Evolutionary conservation across 2,797 vertebrate species (phyloP), one percentile per base, ranked within the genome.

Genomic region (Chromis chromis): DNA sequence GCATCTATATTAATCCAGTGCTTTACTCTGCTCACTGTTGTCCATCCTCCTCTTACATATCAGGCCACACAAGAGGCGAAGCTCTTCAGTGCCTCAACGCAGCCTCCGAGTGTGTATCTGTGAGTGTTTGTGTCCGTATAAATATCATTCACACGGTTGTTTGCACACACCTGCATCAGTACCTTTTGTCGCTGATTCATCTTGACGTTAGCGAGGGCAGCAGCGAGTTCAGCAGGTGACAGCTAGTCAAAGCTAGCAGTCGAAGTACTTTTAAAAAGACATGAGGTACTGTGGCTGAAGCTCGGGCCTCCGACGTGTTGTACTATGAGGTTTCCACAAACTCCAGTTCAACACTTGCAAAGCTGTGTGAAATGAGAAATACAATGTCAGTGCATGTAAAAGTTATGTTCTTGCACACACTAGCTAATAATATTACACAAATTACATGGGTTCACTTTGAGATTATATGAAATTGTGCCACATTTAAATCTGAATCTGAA

Each of bases 1-100:
- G 83, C 76, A 72, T 70, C 69, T 81, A 62, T 72, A 82, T 84
- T 63, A 84, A 87, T 77, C 74, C 59, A 50, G 11, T 73, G 31
- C 77, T 82, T 80, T 77, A 44, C 79, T 71, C n/a, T 28, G 70
- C 73, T 76, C 69, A 22, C 55, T 49, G 57, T 76, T 39, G 4
- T 70, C 59, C 61, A 48, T 71, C 36, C 63, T 76, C 75, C 65
- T 65, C 64, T 70, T 59, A 78, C 56, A 14, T 56, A 66, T 62
- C 74, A 59, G 64, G 36, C 67, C 64, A 8, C 21, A n/a, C 22
- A 2, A 22, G 25, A 81, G 70, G 77, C 24, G 74, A 64, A 79
- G 58, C 72, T 82, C 56, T 71, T 49, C 75, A 62, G 22, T 71
- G 21, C 68, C 65, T 24, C 21, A 48, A 27, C 56, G 66, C 1